Conservation (phyloP, 1,140 invertebrate genomes). For the Euschistus heros region DNA sequence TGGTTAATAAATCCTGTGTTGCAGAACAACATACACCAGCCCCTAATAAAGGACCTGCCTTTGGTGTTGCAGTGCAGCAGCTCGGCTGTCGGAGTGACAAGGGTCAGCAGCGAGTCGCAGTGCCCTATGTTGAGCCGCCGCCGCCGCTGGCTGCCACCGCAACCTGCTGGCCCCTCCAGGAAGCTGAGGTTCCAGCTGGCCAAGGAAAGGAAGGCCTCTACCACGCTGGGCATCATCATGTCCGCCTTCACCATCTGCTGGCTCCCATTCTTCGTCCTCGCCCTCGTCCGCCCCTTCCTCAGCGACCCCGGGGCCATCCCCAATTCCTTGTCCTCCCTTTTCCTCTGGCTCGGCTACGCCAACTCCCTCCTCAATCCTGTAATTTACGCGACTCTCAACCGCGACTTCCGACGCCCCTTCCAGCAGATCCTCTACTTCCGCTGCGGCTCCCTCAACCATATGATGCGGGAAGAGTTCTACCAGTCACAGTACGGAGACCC, state of each 20-base stretch:
- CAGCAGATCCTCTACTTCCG: slow-evolving; percentile 66
- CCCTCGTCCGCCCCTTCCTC: slow-evolving; percentile 73
- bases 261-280: slow-evolving; percentile 93
- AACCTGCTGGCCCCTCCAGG: slow-evolving; percentile 43
- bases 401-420: slow-evolving; percentile 87
- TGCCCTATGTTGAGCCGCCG: slow-evolving; percentile 49
- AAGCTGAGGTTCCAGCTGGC: slow-evolving; percentile 68
- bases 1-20: too few relatives aligned
- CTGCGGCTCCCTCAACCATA: slow-evolving; percentile 75
- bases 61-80: slow-evolving; percentile 51
- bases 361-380: slow-evolving; percentile 88
- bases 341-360: slow-evolving; percentile 87
- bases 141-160: slow-evolving; percentile 21
- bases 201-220: slow-evolving; percentile 87
- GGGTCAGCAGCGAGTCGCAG: slow-evolving; percentile 60
- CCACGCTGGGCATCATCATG: slow-evolving; percentile 94
- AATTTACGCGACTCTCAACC: slow-evolving; percentile 84
- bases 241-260: slow-evolving; percentile 93
- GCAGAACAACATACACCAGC: too few relatives aligned
- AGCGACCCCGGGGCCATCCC: slow-evolving; percentile 49
- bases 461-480: slow-evolving; percentile 87
- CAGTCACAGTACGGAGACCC: slow-evolving; percentile 82
- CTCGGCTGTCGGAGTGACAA: slow-evolving; percentile 38
- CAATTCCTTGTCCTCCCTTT: slow-evolving; percentile 44
- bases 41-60: too few relatives aligned